These are phyloP conservation scores for Lepisosteus oculatus DNA, from an alignment of 2,113 vertebrate species.

Conservation along the genomic window DNA sequence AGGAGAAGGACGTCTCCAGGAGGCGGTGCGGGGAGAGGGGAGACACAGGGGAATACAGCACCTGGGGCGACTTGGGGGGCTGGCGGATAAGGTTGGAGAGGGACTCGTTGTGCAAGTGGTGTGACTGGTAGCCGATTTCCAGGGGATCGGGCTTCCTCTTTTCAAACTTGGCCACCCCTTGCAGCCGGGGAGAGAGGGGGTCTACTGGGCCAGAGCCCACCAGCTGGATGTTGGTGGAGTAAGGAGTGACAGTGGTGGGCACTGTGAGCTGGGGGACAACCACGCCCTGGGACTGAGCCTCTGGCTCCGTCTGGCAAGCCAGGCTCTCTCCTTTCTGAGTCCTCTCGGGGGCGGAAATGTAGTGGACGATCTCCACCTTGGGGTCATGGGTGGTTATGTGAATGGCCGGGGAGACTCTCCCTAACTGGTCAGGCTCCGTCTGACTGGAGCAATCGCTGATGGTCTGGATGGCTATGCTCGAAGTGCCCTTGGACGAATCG, in stretches of 20 bases:
- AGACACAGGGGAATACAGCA: conserved; percentile 95
- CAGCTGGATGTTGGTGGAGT: conserved; percentile 86
- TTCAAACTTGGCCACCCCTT: conserved; percentile 81
- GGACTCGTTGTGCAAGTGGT: conserved; percentile 79
- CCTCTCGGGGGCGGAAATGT: conserved; percentile 93
- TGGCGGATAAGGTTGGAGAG: conserved; percentile 86
- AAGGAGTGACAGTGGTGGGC: conserved; percentile 86
- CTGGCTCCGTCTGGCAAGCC: conserved; percentile 93
- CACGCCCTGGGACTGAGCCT: conserved; percentile 78
- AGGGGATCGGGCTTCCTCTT: conserved; percentile 93
- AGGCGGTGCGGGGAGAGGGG: conserved; percentile 92
- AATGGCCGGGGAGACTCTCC: conserved; percentile 88
- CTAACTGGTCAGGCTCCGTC: conserved; percentile 86
- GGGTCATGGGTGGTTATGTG: conserved; percentile 90
- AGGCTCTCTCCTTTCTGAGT: conserved; percentile 90
- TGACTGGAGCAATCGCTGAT: conserved; percentile 94
- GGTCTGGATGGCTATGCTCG: conserved; percentile 93
- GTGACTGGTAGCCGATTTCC: conserved; percentile 91
- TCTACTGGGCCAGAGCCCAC: conserved; percentile 77
- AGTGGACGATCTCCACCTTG: conserved; percentile 88
- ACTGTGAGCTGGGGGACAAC: conserved; percentile 83
- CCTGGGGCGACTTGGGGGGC: conserved; percentile 93
- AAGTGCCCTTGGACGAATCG: conserved; percentile 62
- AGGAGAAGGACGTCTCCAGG: conserved; percentile 87
- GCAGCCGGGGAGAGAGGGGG: conserved; percentile 63